phyloP scores from a whole-genome alignment of 2,888 invertebrate genomes.

The Toxonevra muliebris region DNA sequence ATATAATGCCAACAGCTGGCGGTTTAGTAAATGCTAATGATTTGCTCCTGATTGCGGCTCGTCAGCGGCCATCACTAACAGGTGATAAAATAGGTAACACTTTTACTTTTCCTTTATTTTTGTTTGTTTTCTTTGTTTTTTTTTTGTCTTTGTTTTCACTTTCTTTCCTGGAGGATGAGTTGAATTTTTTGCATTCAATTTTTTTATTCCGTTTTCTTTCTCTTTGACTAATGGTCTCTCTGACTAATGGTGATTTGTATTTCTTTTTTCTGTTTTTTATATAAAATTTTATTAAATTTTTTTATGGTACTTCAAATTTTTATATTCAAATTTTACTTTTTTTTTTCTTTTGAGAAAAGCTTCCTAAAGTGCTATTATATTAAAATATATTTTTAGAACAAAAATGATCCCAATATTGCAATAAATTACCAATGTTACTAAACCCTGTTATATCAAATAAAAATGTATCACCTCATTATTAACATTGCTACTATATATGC shows the following conservation, averaged over 20 bases:
- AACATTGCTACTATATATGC: no score
- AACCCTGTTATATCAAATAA: no score
- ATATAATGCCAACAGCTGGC: constrained; percentile 68
- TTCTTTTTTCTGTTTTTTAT: constrained; percentile 19
- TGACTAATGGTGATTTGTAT: neutral
- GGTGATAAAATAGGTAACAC: constrained; percentile 67
- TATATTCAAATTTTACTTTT: constrained; percentile 34
- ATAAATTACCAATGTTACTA: no score
- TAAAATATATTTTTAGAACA: no score
- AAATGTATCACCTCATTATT: no score
- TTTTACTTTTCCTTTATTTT: constrained; percentile 44
- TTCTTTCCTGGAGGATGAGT: constrained; percentile 4
- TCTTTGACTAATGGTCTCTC: no score
- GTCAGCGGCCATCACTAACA: constrained; percentile 65
- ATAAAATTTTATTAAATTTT: neutral
- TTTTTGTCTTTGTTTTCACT: constrained; percentile 39
- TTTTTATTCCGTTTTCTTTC: constrained; percentile 13
- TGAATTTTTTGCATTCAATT: neutral
- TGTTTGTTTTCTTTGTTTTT: constrained; percentile 16
- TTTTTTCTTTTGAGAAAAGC: constrained; percentile 21
- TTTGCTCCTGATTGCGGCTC: constrained; percentile 66
- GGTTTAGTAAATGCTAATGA: constrained; percentile 69
- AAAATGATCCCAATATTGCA: no score
- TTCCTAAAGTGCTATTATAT: constrained; percentile 1
- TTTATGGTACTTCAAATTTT: no score